These are phyloP conservation scores for Sus cebifrons DNA, from an alignment of 2,797 vertebrate species.

Conservation along the genomic window DNA sequence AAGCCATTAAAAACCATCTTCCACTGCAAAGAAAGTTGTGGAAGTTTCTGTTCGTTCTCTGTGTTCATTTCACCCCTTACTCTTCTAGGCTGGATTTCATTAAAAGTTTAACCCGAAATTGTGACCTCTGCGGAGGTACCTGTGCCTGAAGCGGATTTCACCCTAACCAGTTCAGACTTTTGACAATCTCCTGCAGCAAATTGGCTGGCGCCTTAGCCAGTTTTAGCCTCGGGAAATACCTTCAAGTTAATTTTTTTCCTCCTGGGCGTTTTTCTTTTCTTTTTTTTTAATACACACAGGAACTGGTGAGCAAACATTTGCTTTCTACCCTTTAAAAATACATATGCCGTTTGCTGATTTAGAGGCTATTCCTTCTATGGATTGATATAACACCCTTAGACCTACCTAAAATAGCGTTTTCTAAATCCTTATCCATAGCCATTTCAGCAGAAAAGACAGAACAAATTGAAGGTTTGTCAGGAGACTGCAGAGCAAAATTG, in stretches of 20 bases:
- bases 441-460: background rate
- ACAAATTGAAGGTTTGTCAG: background rate
- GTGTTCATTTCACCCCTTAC: background rate
- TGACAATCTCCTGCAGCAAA: background rate
- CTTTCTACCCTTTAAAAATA: constrained; percentile 29
- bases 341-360: background rate
- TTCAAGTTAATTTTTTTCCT: constrained; percentile 49
- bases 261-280: background rate
- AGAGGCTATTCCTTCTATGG: background rate
- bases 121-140: background rate
- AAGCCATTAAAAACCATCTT: background rate
- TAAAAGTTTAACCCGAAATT: background rate
- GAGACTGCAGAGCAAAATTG: background rate
- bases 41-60: background rate
- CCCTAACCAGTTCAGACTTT: background rate
- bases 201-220: background rate
- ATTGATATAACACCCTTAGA: background rate
- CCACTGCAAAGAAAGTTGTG: background rate
- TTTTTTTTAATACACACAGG: background rate
- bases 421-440: background rate
- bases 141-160: background rate
- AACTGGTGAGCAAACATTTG: constrained; percentile 28
- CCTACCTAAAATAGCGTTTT: background rate
- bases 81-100: background rate
- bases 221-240: background rate